Percentiles rank a stretch among this genome's conserved stretches.
Evolutionary conservation across 1,140 invertebrate species (phyloP).

Genomic region (Drosophila equinoxialis): DNA sequence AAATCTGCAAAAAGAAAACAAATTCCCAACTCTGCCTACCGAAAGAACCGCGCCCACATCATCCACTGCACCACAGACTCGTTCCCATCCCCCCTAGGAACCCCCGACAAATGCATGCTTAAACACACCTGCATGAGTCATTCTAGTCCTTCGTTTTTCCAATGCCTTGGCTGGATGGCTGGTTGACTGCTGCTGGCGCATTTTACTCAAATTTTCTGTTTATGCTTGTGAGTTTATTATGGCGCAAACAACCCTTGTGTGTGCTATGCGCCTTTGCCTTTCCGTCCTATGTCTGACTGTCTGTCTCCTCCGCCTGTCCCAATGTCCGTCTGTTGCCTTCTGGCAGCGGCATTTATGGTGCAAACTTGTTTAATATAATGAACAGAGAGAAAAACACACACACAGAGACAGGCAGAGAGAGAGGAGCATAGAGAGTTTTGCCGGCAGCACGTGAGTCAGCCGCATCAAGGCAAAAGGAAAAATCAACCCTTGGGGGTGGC

Average conservation of each 20-base stretch:
- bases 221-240: constrained; percentile 70
- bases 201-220: constrained; percentile 54
- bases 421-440: neutral
- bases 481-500: constrained; percentile 51
- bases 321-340: constrained; percentile 51
- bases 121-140: constrained; percentile 78
- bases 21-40: neutral
- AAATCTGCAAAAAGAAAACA: constrained; percentile 15
- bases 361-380: constrained; percentile 80
- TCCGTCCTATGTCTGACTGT: constrained; percentile 10
- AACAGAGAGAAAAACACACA: constrained; percentile 52
- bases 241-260: constrained; percentile 52
- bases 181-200: constrained; percentile 27
- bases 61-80: neutral
- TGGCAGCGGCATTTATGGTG: constrained; percentile 71
- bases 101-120: constrained; percentile 51
- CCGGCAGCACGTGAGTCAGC: constrained; percentile 70
- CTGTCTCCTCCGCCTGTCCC: constrained; percentile 6
- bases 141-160: constrained; percentile 34
- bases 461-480: constrained; percentile 36
- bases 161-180: constrained; percentile 5
- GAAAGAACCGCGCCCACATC: neutral
- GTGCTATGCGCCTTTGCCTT: neutral
- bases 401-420: neutral
- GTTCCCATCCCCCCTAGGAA: constrained; percentile 16